Percentiles rank a stretch among this genome's conserved stretches.
Conservation (phyloP, 1,140 invertebrate species). For the Drosophila pseudoananassae region DNA sequence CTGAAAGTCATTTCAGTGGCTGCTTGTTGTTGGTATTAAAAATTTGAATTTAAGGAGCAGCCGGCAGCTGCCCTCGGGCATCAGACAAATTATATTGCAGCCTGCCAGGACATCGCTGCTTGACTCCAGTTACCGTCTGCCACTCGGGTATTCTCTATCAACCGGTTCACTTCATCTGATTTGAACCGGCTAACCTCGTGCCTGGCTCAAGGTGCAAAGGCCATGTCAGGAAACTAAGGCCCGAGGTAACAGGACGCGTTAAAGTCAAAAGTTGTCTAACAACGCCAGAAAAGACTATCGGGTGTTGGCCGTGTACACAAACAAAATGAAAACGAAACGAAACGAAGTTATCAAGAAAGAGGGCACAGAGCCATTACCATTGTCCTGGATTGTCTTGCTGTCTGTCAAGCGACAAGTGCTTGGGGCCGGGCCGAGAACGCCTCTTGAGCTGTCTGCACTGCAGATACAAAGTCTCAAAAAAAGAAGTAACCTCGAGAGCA, state of each 20-base stretch:
- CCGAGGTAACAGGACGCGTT: constrained; percentile 64
- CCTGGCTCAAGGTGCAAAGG: constrained; percentile 22
- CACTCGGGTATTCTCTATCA: not conserved
- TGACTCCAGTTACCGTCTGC: constrained; percentile 11
- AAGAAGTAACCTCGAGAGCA: not conserved
- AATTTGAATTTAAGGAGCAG: constrained; percentile 45
- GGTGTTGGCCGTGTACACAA: constrained; percentile 51
- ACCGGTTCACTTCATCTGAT: constrained; percentile 28
- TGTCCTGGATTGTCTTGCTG: constrained; percentile 33
- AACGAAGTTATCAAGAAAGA: constrained; percentile 67
- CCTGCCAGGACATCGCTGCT: not conserved
- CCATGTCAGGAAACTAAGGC: constrained; percentile 41
- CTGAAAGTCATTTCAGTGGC: constrained; percentile 20
- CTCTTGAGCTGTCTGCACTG: constrained; percentile 31
- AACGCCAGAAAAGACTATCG: constrained; percentile 37
- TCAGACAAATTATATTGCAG: constrained; percentile 37
- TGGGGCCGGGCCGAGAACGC: constrained; percentile 22
- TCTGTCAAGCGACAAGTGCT: constrained; percentile 62
- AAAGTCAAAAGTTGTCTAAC: constrained; percentile 68
- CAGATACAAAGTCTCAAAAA: constrained; percentile 5
- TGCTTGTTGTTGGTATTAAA: constrained; percentile 48
- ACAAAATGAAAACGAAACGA: constrained; percentile 69
- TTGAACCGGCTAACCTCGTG: constrained; percentile 13
- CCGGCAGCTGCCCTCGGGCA: constrained; percentile 17
- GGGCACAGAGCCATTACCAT: constrained; percentile 62